Percentiles rank a stretch among this genome's conserved stretches.
Evolutionary conservation across 2,113 vertebrate genomes (phyloP).

Genomic region (Oncorhynchus mykiss): DNA sequence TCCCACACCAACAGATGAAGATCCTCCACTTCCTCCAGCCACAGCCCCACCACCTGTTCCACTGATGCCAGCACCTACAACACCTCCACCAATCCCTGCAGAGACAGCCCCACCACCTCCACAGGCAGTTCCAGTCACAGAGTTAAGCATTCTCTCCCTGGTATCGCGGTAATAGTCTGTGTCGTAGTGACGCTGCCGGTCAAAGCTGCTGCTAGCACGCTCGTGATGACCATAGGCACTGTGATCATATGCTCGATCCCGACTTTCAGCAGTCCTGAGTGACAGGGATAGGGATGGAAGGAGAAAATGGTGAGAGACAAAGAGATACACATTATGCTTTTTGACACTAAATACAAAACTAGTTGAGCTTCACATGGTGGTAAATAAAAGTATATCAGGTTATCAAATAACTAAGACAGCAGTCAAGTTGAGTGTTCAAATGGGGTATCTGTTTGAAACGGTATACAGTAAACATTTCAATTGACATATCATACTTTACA

Average conservation of each 20-base stretch:
- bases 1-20: slow-evolving; percentile 71
- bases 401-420: background rate
- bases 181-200: slow-evolving; percentile 96
- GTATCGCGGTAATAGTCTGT: slow-evolving; percentile 96
- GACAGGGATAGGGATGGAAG: slow-evolving; percentile 66
- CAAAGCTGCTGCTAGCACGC: slow-evolving; percentile 91
- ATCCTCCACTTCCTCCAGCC: slow-evolving; percentile 57
- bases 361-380: background rate
- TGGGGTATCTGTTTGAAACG: background rate
- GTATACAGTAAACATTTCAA: too few relatives aligned
- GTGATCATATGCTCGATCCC: slow-evolving; percentile 97
- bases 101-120: slow-evolving; percentile 64
- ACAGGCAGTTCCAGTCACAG: slow-evolving; percentile 53
- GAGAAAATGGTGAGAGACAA: slow-evolving; percentile 41
- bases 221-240: slow-evolving; percentile 99
- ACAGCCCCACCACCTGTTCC: slow-evolving; percentile 67
- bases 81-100: slow-evolving; percentile 77
- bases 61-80: slow-evolving; percentile 61
- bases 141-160: slow-evolving; percentile 90
- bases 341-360: background rate
- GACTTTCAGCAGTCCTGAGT: slow-evolving; percentile 91
- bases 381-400: background rate
- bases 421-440: background rate
- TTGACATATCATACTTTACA: too few relatives aligned
- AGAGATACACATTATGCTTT: background rate